Evolutionary conservation across 2,113 vertebrate species (phyloP).

Genomic region (Ptilorrhoa leucosticta): DNA sequence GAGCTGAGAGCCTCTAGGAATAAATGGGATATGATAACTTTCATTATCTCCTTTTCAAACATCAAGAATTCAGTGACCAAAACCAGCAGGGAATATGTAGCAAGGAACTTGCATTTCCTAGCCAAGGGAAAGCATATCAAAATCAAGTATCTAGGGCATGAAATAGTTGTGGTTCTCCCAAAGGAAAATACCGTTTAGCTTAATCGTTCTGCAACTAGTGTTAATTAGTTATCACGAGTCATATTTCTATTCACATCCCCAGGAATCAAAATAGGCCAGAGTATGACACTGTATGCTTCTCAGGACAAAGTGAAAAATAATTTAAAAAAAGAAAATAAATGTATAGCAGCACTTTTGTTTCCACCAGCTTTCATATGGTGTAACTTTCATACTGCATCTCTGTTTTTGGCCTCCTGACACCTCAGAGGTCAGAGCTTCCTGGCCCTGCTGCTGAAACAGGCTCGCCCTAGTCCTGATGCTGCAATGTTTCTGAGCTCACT

Average conservation of each 20-base stretch:
- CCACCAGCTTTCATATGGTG: not conserved
- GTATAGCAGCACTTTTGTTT: not conserved
- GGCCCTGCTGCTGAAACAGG: not conserved
- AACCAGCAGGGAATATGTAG: not conserved
- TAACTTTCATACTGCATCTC: not conserved
- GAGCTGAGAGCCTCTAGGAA: not conserved
- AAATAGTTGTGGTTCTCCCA: not conserved
- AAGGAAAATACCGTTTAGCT: not conserved
- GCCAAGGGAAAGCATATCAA: not conserved
- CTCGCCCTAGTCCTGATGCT: not conserved
- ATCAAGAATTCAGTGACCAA: not conserved
- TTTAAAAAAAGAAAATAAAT: rapidly evolving
- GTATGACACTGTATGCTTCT: not conserved
- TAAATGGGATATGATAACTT: not conserved
- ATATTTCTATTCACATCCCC: not conserved
- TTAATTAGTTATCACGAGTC: not conserved
- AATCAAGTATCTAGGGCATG: not conserved
- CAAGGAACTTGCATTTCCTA: not conserved
- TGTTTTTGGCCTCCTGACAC: not conserved
- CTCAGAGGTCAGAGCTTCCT: not conserved
- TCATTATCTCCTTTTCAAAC: not conserved
- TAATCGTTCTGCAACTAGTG: not conserved
- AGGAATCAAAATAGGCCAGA: not conserved
- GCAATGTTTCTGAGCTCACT: not conserved
- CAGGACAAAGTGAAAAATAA: not conserved